Conservation (phyloP, 2,888 invertebrate genomes). For the Ophion slaviceki region DNA sequence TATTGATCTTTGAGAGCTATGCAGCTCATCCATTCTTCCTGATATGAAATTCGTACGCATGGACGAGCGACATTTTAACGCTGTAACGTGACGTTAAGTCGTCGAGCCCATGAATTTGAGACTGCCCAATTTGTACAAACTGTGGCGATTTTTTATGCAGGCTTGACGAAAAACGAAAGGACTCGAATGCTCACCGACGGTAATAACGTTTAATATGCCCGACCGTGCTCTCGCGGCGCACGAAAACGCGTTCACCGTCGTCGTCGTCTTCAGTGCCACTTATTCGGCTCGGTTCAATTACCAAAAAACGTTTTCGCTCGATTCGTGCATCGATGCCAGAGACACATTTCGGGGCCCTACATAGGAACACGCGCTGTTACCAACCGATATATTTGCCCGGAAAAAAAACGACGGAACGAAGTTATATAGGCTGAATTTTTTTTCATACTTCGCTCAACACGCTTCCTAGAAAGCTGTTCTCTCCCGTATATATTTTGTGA, state of each 20-base stretch:
- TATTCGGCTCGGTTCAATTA: conserved; percentile 34
- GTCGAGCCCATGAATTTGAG: not conserved
- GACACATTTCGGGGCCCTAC: not conserved
- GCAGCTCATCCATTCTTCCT: too few species aligned
- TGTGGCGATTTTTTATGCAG: not conserved
- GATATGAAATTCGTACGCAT: too few species aligned
- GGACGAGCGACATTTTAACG: too few species aligned
- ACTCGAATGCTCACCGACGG: not conserved
- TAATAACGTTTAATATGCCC: conserved; percentile 10
- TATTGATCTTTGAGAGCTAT: too few species aligned
- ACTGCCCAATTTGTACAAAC: not conserved
- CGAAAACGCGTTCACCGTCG: conserved; percentile 17
- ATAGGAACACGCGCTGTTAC: conserved; percentile 38
- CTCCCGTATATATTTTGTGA: too few species aligned
- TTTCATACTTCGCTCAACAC: conserved; percentile 4
- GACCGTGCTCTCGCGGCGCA: too few species aligned
- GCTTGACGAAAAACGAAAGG: not conserved
- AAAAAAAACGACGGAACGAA: conserved; percentile 23
- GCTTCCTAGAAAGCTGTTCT: conserved; percentile 53
- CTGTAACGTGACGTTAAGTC: too few species aligned
- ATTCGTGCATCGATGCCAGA: conserved; percentile 22
- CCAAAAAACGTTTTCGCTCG: conserved; percentile 23
- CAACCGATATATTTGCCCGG: conserved; percentile 6
- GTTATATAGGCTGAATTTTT: conserved; percentile 15
- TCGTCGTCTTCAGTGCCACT: conserved; percentile 8